Percentiles rank a stretch among this genome's conserved stretches.
phyloP scores from a whole-genome alignment of 2,888 invertebrate genomes.

The Morpho helenor region DNA sequence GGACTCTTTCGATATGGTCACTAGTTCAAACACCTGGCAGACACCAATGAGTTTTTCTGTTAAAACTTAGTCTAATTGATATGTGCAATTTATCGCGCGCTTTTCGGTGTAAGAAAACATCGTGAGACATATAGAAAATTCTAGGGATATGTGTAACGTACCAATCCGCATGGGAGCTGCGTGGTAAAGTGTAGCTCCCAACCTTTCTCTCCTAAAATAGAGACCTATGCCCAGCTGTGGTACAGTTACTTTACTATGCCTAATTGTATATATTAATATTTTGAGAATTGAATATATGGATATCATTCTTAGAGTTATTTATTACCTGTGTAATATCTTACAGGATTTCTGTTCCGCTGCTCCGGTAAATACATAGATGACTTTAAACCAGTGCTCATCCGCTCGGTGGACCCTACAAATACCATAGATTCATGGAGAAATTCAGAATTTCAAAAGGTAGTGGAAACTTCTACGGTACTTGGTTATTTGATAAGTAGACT shows the following conservation, averaged over 20 bases:
- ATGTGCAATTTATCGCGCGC: not conserved
- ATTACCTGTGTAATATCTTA: not conserved
- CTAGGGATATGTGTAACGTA: not conserved
- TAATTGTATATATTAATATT: no score
- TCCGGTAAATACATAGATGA: slow-evolving; percentile 52
- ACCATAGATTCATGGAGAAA: slow-evolving; percentile 35
- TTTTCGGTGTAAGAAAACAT: not conserved
- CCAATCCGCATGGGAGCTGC: not conserved
- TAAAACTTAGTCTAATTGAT: not conserved
- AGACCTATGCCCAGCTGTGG: not conserved
- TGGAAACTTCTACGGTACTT: not conserved
- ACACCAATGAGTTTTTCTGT: no score
- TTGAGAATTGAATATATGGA: no score
- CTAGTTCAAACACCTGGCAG: no score
- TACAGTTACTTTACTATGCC: no score
- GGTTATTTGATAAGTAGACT: no score
- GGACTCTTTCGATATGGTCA: no score
- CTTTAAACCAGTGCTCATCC: slow-evolving; percentile 53
- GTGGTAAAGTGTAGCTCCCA: not conserved
- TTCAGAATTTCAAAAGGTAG: slow-evolving; percentile 46
- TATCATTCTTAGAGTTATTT: not conserved
- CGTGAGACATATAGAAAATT: not conserved
- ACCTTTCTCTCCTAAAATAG: not conserved
- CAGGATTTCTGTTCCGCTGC: slow-evolving; percentile 57
- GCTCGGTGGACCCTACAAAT: slow-evolving; percentile 26